phyloP scores from a whole-genome alignment of 2,113 vertebrate genomes.

The Labrus mixtus region DNA sequence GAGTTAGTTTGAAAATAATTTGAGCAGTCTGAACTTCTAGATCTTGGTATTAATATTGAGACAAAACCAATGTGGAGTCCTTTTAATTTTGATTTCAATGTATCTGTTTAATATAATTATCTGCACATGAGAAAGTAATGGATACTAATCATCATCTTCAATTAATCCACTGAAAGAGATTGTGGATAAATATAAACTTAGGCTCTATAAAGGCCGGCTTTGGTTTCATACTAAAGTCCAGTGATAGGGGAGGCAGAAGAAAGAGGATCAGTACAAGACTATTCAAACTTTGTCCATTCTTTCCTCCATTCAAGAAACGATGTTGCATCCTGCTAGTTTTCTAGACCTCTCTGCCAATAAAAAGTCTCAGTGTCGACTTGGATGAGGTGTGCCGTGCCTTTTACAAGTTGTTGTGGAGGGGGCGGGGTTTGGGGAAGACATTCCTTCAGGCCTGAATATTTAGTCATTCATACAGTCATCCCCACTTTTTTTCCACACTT shows the following conservation, averaged over 20 bases:
- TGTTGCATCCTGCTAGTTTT: constrained; percentile 12
- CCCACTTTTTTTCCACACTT: constrained; percentile 34
- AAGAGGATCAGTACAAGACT: constrained; percentile 17
- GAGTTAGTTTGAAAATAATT: constrained; percentile 16
- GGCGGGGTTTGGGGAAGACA: no score
- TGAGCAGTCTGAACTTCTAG: neutral
- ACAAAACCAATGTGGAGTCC: neutral
- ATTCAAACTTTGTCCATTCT: neutral
- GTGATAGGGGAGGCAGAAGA: constrained; percentile 7
- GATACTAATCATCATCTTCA: neutral
- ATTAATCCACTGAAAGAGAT: no score
- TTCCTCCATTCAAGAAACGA: neutral
- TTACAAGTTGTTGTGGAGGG: constrained; percentile 17
- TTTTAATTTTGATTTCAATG: no score
- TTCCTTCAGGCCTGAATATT: constrained; percentile 38
- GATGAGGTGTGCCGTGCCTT: constrained; percentile 21
- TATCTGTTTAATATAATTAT: neutral
- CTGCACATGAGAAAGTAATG: neutral
- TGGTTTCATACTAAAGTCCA: neutral
- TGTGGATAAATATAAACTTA: no score
- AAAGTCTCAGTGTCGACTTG: constrained; percentile 23
- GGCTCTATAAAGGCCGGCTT: neutral
- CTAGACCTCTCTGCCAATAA: constrained; percentile 8
- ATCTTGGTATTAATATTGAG: neutral
- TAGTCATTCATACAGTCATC: constrained; percentile 61